Percentiles rank a stretch among this genome's conserved stretches.
Conservation (phyloP, 2,113 vertebrate species). For the Ardeotis arabs region DNA sequence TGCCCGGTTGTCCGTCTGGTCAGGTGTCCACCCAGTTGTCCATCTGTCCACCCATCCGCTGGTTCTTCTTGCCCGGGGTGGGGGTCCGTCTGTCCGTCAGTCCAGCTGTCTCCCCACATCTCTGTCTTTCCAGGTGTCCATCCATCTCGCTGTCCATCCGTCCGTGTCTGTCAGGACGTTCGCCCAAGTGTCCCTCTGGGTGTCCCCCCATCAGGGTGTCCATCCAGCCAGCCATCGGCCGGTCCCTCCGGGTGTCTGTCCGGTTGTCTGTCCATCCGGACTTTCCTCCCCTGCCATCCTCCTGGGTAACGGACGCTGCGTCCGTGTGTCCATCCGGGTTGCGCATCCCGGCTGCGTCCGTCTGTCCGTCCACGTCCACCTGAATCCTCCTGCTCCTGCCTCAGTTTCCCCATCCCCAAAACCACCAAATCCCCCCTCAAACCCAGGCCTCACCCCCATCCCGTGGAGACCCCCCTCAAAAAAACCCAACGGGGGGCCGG, state of each 20-base stretch:
- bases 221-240: too few species aligned
- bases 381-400: background rate
- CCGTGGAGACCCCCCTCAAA: background rate
- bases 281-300: too few species aligned
- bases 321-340: background rate
- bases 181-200: too few species aligned
- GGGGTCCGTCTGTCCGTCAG: background rate
- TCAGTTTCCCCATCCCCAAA: background rate
- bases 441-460: background rate
- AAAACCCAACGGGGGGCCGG: too few species aligned
- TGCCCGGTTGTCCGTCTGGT: background rate
- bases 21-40: background rate
- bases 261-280: too few species aligned
- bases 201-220: too few species aligned
- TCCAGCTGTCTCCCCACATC: too few species aligned
- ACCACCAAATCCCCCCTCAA: background rate
- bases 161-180: too few species aligned
- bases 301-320: too few species aligned
- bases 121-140: background rate
- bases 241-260: too few species aligned
- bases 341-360: background rate
- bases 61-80: too few species aligned
- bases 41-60: too few species aligned
- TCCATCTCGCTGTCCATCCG: background rate
- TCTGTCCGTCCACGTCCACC: background rate